Percentiles rank a stretch among this genome's conserved stretches.
Evolutionary conservation across 2,888 invertebrate species (phyloP).

Genomic region (Ferdinandea cuprea): DNA sequence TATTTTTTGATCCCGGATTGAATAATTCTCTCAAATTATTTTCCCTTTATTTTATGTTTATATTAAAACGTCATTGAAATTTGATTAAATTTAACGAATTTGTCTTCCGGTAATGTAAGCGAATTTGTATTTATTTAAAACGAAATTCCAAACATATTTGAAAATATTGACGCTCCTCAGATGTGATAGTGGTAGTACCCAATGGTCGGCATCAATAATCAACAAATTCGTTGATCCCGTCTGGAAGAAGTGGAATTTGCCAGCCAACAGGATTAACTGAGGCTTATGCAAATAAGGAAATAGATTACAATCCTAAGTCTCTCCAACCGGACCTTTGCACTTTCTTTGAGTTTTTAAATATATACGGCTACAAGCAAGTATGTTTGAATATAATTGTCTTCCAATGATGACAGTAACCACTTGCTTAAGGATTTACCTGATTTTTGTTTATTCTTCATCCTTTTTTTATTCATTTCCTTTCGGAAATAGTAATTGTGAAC

Average conservation of each 20-base stretch:
- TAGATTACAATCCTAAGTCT: slow-evolving; percentile 49
- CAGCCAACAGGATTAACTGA: slow-evolving; percentile 62
- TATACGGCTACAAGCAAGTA: background rate
- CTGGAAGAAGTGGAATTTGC: slow-evolving; percentile 3
- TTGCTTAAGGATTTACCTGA: slow-evolving; percentile 17
- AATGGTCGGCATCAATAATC: background rate
- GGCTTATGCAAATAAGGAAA: slow-evolving; percentile 62
- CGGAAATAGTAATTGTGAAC: slow-evolving; percentile 70
- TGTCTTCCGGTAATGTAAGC: background rate
- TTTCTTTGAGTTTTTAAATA: slow-evolving; percentile 4
- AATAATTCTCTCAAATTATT: no score
- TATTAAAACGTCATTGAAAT: no score
- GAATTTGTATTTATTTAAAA: slow-evolving; percentile 23
- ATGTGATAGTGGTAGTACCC: slow-evolving; percentile 32
- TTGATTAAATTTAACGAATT: no score
- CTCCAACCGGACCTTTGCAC: slow-evolving; percentile 7
- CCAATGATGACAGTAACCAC: slow-evolving; percentile 5
- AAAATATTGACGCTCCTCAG: slow-evolving; percentile 33
- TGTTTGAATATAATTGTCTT: slow-evolving; percentile 33
- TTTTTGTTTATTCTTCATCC: slow-evolving; percentile 1
- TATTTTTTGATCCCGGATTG: no score
- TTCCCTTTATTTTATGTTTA: no score
- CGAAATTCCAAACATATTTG: slow-evolving; percentile 13
- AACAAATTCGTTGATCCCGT: slow-evolving; percentile 13
- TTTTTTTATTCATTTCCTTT: slow-evolving; percentile 50